A percentile compares a stretch with the other conserved stretches of the same genome.
Conservation (phyloP, 2,888 invertebrate genomes). For the Acanthoscelides obtectus region DNA sequence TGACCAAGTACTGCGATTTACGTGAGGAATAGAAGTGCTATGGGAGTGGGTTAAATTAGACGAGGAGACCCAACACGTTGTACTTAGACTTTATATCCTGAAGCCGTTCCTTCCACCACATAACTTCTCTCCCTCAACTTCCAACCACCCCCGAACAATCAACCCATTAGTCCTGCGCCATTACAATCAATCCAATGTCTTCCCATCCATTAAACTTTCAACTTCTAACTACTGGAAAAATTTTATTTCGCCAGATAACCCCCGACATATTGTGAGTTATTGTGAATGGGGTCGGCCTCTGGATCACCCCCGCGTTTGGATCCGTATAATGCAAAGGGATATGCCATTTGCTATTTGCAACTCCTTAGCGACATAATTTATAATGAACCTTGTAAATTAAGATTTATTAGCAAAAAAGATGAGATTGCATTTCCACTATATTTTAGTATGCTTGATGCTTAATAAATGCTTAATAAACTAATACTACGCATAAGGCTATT, state of each 20-base stretch:
- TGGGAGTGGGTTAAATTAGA: too few relatives aligned
- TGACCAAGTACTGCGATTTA: too few relatives aligned
- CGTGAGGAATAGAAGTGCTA: too few relatives aligned
- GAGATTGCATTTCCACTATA: too few relatives aligned
- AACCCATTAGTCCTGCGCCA: conserved; percentile 1
- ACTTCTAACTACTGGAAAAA: conserved; percentile 20
- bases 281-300: conserved; percentile 11
- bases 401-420: too few relatives aligned
- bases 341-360: neutral
- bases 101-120: neutral
- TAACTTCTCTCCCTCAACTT: neutral
- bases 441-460: too few relatives aligned
- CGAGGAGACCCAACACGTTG: neutral
- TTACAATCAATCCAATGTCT: conserved; percentile 16
- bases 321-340: neutral
- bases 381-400: too few relatives aligned
- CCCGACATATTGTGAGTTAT: conserved; percentile 20
- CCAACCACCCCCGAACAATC: neutral
- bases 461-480: too few relatives aligned
- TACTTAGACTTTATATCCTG: neutral
- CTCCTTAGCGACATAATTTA: too few relatives aligned
- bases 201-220: conserved; percentile 18
- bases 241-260: conserved; percentile 21
- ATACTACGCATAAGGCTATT: too few relatives aligned
- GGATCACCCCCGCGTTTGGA: conserved; percentile 3